phyloP scores from a whole-genome alignment of 2,888 invertebrate species.

The Abscondita cerata region DNA sequence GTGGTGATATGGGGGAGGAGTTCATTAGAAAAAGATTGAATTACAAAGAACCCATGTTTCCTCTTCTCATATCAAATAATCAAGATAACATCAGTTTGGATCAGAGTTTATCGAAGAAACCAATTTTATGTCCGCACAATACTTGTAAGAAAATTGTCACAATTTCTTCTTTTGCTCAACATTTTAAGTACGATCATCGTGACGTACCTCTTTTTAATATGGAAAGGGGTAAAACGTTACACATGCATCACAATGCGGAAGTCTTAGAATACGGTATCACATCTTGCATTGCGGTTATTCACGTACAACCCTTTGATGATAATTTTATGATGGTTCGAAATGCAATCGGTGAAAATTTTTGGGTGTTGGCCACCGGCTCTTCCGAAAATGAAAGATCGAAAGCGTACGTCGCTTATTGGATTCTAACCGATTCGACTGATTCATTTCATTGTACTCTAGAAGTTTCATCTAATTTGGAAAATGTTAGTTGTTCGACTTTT shows the following conservation, averaged over 20 bases:
- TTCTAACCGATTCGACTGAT: slow-evolving; percentile 51
- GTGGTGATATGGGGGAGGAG: slow-evolving; percentile 1
- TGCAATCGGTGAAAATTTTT: slow-evolving; percentile 51
- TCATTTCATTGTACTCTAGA: slow-evolving; percentile 51
- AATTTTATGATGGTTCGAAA: slow-evolving; percentile 45
- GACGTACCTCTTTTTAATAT: slow-evolving; percentile 45
- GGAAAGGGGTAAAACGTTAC: slow-evolving; percentile 47
- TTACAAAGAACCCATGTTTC: neutral
- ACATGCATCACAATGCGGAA: slow-evolving; percentile 46
- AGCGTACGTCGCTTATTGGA: slow-evolving; percentile 51
- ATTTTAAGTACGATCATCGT: slow-evolving; percentile 54
- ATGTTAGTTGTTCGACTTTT: slow-evolving; percentile 48
- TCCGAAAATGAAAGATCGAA: slow-evolving; percentile 39
- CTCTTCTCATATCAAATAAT: neutral
- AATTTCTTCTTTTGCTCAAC: slow-evolving; percentile 49
- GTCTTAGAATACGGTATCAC: slow-evolving; percentile 45
- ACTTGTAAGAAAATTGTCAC: slow-evolving; percentile 53
- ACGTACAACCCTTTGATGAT: slow-evolving; percentile 41
- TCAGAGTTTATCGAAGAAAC: slow-evolving; percentile 32
- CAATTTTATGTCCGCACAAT: slow-evolving; percentile 51
- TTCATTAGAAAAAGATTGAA: neutral
- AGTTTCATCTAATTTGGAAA: slow-evolving; percentile 49
- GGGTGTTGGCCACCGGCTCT: slow-evolving; percentile 55
- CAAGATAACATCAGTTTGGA: neutral
- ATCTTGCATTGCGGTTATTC: slow-evolving; percentile 51